Base-by-base conservation (phyloP, 2,888 invertebrate genomes). In the Atrina japonica region DNA sequence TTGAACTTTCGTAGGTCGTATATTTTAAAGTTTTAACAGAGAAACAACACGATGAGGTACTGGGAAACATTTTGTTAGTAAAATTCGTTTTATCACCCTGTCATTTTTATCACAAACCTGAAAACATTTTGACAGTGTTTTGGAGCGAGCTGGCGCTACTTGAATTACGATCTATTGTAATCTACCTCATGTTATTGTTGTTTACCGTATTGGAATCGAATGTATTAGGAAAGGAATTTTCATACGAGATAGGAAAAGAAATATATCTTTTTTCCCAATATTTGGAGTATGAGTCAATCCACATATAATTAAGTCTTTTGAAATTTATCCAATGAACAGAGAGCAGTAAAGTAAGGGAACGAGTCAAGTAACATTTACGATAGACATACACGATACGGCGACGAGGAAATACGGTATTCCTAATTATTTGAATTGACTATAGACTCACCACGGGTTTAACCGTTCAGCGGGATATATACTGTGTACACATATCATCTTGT, bases 1-100 rank as follows among this genome's bases (percentile, higher is more conserved):
- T 69, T 55, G 40, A 69, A 69, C 63, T 64, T 58, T 55, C 40
- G 63, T 43, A 56, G 63, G 47, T 56, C 47, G 49, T 69, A 63
- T 49, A 40, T 63, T 61, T 58, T 58, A 45, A 53, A 35, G 49
- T 59, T 40, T 61, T 35, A 68, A 60, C 35, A 30, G 35, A 61
- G 30, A 55, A 58, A 65, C 59, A 65, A 49, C 55, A 30, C 35
- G 64, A 56, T 60, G 43, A 61, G 64, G 60, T 55, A 49, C 60
- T 53, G 55, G 35, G 53, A 49, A 65, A 55, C 61, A 60, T 66
- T 66, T 61, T 66, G 29, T 25, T 23, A 29, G 61, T 30, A 50
- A 29, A 49, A 49, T 49, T 47, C 61, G 49, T 23, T 61, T 61
- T 61, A 49, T 61, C 49, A 43, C 5, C 29, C 49, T 29, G 61